Base-by-base conservation (phyloP, 2,888 invertebrate genomes). In the Phyto melanocephala region DNA sequence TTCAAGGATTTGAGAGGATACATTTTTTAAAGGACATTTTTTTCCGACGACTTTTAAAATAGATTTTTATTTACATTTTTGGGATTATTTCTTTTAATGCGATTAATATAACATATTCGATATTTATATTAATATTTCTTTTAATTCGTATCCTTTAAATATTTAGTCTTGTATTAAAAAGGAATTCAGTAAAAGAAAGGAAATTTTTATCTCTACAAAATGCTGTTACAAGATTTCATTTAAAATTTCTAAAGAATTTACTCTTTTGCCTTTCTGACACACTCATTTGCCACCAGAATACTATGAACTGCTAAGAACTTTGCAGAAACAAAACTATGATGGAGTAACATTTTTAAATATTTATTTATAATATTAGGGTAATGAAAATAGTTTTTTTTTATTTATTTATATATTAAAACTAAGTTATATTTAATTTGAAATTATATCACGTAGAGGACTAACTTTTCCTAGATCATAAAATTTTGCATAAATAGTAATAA, bases 371-470 rank as follows among this genome's bases (percentile, higher is more conserved):
- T 40, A 40, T 54, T 28, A 68, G 2, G 10, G 7, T 13, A 54
- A 54, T 28, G 15, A 42, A 68, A 28, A 42, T 42, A 52, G 40
- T 40, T 54, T 54, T n/a, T n/a, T n/a, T 65, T 10, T 40, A 68
- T n/a, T 42, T 24, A 6, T 11, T 22, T 52, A 24, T 50, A 52
- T 24, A 24, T 52, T 24, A 52, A 52, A 52, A 24, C 11, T 13
- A 24, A 52, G 22, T 52, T 52, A 1, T 13, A 50, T 50, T 50
- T 22, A 24, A 24, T 22, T 22, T 50, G 13, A 1, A 22, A 50
- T 50, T 22, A 13, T 22, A 24, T 1, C 20, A 6, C 13, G 20
- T 4, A 50, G 3, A 50, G 13, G 11, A 33, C 3, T 28, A 33
- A 54, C n/a, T 33, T 54, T 54, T 28, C n/a, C 3, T 7, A 2